These are phyloP conservation scores for Gadopsis marmoratus DNA, from an alignment of 2,797 vertebrate species.

Conservation along the genomic window DNA sequence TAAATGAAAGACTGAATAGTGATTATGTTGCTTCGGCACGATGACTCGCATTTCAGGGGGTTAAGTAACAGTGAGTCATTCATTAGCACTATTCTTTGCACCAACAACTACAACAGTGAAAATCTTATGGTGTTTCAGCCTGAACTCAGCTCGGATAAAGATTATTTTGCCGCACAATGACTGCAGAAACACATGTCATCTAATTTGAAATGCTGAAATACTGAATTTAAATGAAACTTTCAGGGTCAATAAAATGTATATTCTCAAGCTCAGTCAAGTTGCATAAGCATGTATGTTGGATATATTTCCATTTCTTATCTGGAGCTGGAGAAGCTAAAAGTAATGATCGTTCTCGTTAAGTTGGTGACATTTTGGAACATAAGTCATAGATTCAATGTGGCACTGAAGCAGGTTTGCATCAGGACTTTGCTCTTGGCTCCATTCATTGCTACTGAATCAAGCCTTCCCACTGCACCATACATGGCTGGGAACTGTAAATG, in stretches of 20 bases:
- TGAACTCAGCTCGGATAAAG: not conserved
- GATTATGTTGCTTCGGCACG: too few relatives aligned
- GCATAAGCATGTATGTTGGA: not conserved
- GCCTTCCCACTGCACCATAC: not conserved
- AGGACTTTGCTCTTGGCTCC: conserved; percentile 4
- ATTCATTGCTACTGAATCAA: not conserved
- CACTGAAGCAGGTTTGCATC: not conserved
- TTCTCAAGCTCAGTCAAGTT: not conserved
- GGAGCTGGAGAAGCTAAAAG: not conserved
- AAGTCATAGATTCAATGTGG: not conserved
- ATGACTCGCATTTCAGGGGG: not conserved
- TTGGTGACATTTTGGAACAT: not conserved
- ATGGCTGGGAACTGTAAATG: not conserved
- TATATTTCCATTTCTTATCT: not conserved
- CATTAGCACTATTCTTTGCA: not conserved
- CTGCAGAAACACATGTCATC: not conserved
- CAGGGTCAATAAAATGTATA: not conserved
- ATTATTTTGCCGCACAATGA: not conserved
- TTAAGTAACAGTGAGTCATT: too few relatives aligned
- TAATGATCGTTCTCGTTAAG: not conserved
- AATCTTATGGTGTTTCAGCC: not conserved
- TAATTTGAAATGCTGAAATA: not conserved
- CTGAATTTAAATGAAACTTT: not conserved
- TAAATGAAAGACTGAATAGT: not conserved
- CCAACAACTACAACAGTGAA: not conserved